Percentiles rank a stretch among this genome's conserved stretches.
Evolutionary conservation across 2,888 invertebrate genomes (phyloP).

Genomic region (Neoaliturus tenellus): DNA sequence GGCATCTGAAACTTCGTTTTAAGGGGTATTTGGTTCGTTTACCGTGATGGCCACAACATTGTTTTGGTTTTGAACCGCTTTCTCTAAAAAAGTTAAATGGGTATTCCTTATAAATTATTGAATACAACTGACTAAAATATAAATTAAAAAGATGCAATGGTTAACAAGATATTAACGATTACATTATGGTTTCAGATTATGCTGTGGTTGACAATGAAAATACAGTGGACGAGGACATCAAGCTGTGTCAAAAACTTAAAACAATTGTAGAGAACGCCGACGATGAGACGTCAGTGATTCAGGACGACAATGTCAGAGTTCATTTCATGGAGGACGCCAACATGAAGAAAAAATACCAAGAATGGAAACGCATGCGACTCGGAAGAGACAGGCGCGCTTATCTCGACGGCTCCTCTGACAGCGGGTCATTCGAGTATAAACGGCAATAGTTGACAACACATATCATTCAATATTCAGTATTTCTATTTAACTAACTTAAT

Average conservation of each 20-base stretch:
- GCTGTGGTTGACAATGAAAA: constrained; percentile 11
- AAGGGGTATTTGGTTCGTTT: no score
- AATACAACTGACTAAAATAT: no score
- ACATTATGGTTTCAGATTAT: constrained; percentile 26
- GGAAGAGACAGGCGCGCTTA: neutral
- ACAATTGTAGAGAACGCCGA: constrained; percentile 10
- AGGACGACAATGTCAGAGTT: constrained; percentile 31
- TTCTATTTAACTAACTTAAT: no score
- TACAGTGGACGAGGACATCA: constrained; percentile 12
- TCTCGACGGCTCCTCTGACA: neutral
- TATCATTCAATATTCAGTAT: no score
- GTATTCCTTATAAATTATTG: no score
- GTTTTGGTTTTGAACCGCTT: no score
- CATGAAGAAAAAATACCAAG: constrained; percentile 8
- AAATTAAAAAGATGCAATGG: no score
- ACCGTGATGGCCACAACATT: no score
- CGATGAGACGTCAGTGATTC: neutral
- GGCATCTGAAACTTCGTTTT: no score
- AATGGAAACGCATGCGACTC: neutral
- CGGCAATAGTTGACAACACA: neutral
- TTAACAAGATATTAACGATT: no score
- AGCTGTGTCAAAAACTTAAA: constrained; percentile 21
- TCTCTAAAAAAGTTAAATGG: no score
- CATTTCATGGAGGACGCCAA: constrained; percentile 28
- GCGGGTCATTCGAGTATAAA: neutral